A percentile compares a stretch with the other conserved stretches of the same genome.
These are phyloP conservation scores for Meriones unguiculatus DNA, from an alignment of 2,113 vertebrate genomes.

Conservation along the genomic window DNA sequence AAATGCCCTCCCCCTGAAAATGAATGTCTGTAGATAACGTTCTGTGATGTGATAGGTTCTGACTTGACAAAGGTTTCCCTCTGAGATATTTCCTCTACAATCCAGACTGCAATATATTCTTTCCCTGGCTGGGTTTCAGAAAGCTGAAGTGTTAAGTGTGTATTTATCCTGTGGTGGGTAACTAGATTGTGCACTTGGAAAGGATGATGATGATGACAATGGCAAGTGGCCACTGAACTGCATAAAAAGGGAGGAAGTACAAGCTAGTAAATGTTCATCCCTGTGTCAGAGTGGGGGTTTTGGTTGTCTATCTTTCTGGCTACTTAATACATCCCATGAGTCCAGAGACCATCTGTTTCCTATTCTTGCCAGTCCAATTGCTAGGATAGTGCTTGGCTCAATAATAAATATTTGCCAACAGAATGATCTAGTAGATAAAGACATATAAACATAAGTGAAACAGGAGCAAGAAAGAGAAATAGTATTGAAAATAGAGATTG, in stretches of 20 bases:
- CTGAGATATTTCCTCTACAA: not conserved
- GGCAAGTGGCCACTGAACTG: not conserved
- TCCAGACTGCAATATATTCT: not conserved
- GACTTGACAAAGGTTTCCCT: not conserved
- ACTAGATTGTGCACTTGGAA: not conserved
- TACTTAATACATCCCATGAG: not conserved
- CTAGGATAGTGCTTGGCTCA: not conserved
- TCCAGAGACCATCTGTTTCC: not conserved
- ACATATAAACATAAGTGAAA: not conserved
- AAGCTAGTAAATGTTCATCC: not conserved
- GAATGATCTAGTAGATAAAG: not conserved
- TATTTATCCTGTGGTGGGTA: not conserved
- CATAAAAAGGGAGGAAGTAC: not conserved
- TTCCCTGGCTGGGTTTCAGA: not conserved
- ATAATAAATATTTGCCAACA: slow-evolving; percentile 36
- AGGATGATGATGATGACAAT: not conserved
- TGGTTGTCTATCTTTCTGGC: slow-evolving; percentile 19
- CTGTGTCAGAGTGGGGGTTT: not conserved
- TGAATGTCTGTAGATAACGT: not conserved
- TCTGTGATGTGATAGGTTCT: not conserved
- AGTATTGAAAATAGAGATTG: not conserved
- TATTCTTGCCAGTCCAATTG: not conserved
- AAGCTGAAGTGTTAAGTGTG: not conserved
- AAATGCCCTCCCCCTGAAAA: not conserved
- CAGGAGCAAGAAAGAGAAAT: not conserved